Percentiles rank a stretch among this genome's conserved stretches.
These are phyloP conservation scores for Eulacestoma nigropectus DNA, from an alignment of 2,113 vertebrate species.

Conservation along the genomic window DNA sequence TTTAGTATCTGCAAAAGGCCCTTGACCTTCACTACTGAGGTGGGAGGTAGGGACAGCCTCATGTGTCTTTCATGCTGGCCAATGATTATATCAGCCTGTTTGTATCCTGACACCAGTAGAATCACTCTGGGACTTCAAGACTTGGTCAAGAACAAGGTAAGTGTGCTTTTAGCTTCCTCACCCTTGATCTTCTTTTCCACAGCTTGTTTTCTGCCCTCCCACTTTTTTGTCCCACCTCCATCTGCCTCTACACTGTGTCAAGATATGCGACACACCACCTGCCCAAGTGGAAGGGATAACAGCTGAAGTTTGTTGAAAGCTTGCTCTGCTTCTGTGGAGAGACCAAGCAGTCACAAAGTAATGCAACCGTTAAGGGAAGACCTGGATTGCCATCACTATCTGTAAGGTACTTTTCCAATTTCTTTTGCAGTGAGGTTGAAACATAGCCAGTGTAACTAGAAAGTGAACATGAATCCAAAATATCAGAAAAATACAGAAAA, in stretches of 20 bases:
- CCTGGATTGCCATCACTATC: neutral
- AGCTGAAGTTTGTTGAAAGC: neutral
- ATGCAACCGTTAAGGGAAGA: neutral
- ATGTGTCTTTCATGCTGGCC: fast-evolving
- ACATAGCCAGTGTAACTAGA: neutral
- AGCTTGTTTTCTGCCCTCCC: neutral
- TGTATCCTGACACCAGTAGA: neutral
- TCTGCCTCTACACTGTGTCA: neutral
- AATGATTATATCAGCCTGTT: neutral
- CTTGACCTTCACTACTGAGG: neutral
- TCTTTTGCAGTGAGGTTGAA: neutral
- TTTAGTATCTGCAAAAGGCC: neutral
- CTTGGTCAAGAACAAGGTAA: neutral
- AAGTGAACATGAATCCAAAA: neutral
- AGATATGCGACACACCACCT: neutral
- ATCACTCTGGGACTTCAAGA: neutral
- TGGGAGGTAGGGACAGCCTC: neutral
- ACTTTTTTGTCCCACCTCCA: neutral
- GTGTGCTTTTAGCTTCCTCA: neutral
- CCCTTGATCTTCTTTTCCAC: neutral
- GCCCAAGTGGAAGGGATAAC: neutral
- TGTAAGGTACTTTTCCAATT: neutral
- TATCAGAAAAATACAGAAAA: neutral
- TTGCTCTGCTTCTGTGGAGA: neutral
- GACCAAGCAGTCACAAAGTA: no score